Evolutionary conservation across 2,888 invertebrate species (phyloP).

Genomic region (Hipparchia semele): DNA sequence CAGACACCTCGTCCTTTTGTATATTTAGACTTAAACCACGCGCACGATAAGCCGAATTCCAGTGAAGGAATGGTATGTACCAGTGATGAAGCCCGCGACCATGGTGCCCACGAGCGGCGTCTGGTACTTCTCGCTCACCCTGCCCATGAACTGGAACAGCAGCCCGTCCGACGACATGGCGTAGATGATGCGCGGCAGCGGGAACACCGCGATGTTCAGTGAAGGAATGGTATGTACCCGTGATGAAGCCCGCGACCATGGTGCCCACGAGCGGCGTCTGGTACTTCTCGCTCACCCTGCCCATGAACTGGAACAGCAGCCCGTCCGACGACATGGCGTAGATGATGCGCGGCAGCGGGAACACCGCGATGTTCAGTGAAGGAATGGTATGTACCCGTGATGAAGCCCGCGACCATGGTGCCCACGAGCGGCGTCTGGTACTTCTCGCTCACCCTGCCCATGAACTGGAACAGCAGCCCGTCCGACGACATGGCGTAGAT

Average conservation of each 20-base stretch:
- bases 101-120: slow-evolving; percentile 91
- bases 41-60: too few species aligned
- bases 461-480: slow-evolving; percentile 90
- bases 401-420: slow-evolving; percentile 88
- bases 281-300: slow-evolving; percentile 87
- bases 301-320: slow-evolving; percentile 89
- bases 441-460: slow-evolving; percentile 87
- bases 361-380: slow-evolving; percentile 82
- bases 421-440: slow-evolving; percentile 92
- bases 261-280: slow-evolving; percentile 92
- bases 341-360: slow-evolving; percentile 92
- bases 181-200: slow-evolving; percentile 93
- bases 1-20: too few species aligned
- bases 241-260: slow-evolving; percentile 88
- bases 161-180: slow-evolving; percentile 95
- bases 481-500: slow-evolving; percentile 95
- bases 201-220: slow-evolving; percentile 86
- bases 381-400: slow-evolving; percentile 70
- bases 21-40: too few species aligned
- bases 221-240: slow-evolving; percentile 49
- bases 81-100: slow-evolving; percentile 87
- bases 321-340: slow-evolving; percentile 96
- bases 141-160: slow-evolving; percentile 89
- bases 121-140: slow-evolving; percentile 88
- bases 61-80: too few species aligned